phyloP scores from a whole-genome alignment of 2,888 invertebrate genomes.

The Parasteatoda lunata region DNA sequence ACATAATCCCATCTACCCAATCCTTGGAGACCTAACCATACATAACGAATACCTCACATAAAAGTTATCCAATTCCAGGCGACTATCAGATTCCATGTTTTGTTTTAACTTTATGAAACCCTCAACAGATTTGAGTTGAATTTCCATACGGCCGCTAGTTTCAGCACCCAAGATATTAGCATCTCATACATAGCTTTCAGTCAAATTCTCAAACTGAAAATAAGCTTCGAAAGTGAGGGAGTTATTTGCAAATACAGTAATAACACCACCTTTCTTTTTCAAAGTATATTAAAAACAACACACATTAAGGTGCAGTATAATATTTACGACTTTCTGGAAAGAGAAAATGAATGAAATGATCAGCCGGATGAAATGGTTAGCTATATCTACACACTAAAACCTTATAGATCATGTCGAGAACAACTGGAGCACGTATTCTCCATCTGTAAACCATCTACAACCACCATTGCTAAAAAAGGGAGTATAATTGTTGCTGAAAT shows the following conservation, averaged over 20 bases:
- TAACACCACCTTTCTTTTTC: conserved; percentile 76
- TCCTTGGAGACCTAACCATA: conserved; percentile 78
- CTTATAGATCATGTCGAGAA: too few relatives aligned
- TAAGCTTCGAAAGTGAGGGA: conserved; percentile 69
- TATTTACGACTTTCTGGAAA: too few relatives aligned
- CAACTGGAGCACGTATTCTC: too few relatives aligned
- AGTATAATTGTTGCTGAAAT: too few relatives aligned
- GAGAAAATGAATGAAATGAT: too few relatives aligned
- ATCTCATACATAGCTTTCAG: conserved; percentile 70
- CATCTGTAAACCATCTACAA: too few relatives aligned
- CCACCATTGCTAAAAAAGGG: too few relatives aligned
- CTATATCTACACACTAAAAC: too few relatives aligned
- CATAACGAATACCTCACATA: conserved; percentile 70
- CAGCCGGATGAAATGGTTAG: too few relatives aligned
- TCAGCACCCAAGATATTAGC: conserved; percentile 67
- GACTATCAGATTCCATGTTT: conserved; percentile 56
- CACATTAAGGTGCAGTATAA: too few relatives aligned
- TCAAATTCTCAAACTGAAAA: conserved; percentile 70
- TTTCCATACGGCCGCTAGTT: conserved; percentile 43
- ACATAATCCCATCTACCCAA: conserved; percentile 90
- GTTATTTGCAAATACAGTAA: conserved; percentile 67
- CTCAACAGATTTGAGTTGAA: conserved; percentile 59
- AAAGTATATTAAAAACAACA: conserved; percentile 77
- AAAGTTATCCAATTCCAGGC: conserved; percentile 69
- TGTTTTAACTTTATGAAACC: conserved; percentile 65